These are phyloP conservation scores for Eulemur coronatus DNA, from an alignment of 2,797 vertebrate genomes.

Conservation along the genomic window DNA sequence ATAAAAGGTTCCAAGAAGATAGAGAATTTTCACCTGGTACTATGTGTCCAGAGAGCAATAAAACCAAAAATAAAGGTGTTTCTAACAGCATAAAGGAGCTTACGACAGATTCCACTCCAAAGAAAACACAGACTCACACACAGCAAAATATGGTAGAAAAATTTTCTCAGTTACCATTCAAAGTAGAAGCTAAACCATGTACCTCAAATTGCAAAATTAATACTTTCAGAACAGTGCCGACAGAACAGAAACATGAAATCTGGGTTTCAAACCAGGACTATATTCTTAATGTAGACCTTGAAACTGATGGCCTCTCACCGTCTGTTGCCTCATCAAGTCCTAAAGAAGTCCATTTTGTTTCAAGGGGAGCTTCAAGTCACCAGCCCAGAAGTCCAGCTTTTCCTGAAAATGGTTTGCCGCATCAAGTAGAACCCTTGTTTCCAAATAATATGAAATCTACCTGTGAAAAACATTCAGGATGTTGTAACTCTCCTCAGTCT, in stretches of 20 bases:
- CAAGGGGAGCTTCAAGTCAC: constrained; percentile 87
- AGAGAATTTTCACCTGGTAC: not conserved
- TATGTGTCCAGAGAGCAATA: constrained; percentile 53
- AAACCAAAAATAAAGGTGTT: constrained; percentile 68
- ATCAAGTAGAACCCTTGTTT: constrained; percentile 83
- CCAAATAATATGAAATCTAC: constrained; percentile 62
- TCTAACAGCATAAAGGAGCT: constrained; percentile 56
- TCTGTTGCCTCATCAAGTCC: constrained; percentile 42
- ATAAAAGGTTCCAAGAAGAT: constrained; percentile 83
- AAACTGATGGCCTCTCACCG: constrained; percentile 73
- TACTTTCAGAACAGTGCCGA: constrained; percentile 68
- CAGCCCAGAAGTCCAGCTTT: constrained; percentile 82
- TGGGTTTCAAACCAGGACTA: constrained; percentile 52
- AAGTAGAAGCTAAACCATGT: constrained; percentile 68
- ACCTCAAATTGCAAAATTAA: constrained; percentile 62
- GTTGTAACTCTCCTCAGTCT: constrained; percentile 68
- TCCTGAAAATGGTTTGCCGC: constrained; percentile 87
- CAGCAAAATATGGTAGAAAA: constrained; percentile 49
- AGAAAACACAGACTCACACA: constrained; percentile 59
- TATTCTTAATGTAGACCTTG: constrained; percentile 55
- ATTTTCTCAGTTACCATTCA: not conserved
- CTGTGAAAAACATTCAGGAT: constrained; percentile 77
- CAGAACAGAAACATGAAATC: constrained; percentile 56
- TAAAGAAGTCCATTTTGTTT: constrained; percentile 79
- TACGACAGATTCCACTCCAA: constrained; percentile 52